phyloP scores from a whole-genome alignment of 2,113 vertebrate species.

The Mellivora capensis region DNA sequence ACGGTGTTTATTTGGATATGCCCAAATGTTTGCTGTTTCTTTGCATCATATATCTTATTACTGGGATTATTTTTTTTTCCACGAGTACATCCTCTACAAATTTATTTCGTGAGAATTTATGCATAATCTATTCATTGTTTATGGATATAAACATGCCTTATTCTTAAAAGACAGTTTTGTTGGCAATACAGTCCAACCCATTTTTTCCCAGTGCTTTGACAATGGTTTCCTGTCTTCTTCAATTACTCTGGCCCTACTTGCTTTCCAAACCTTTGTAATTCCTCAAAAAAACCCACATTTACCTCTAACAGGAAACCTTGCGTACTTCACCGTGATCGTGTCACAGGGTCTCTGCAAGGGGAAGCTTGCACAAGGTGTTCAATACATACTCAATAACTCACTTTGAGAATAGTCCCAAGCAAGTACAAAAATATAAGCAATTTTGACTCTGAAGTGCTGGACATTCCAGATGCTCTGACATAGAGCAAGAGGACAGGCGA shows the following conservation, averaged over 20 bases:
- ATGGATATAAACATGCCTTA: not conserved
- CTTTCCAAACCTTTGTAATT: not conserved
- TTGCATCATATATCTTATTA: not conserved
- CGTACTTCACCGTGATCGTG: not conserved
- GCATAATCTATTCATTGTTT: not conserved
- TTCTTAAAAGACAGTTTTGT: constrained; percentile 10
- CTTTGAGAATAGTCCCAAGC: not conserved
- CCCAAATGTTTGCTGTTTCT: not conserved
- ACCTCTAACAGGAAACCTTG: not conserved
- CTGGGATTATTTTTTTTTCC: not conserved
- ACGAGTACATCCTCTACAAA: not conserved
- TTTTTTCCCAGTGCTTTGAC: not conserved
- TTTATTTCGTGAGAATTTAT: constrained; percentile 5
- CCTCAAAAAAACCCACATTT: not conserved
- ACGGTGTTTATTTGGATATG: not conserved
- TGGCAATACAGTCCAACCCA: not conserved
- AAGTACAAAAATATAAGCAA: not conserved
- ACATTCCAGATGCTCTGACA: not conserved
- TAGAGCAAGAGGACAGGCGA: not conserved
- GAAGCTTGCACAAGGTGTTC: not conserved
- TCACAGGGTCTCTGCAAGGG: not conserved
- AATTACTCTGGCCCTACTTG: not conserved
- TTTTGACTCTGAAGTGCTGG: not conserved
- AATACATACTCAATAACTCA: not conserved
- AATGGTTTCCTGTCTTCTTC: not conserved